Percentiles rank a stretch among this genome's conserved stretches.
Conservation (phyloP, 2,888 invertebrate species). For the Aethes cnicana region DNA sequence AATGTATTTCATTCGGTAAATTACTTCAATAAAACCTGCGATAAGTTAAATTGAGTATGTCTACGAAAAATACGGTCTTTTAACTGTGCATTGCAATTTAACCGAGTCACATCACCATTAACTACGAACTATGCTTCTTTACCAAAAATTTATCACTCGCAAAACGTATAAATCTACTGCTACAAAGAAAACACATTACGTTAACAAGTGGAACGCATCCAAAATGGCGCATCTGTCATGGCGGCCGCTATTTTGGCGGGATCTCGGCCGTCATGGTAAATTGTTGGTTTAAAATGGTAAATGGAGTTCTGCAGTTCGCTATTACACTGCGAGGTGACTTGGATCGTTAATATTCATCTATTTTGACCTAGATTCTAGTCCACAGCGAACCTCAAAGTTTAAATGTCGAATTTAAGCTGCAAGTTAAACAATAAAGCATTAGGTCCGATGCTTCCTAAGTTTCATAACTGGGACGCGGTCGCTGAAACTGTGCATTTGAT, state of each 20-base stretch:
- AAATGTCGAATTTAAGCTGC: slow-evolving; percentile 14
- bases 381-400: slow-evolving; percentile 13
- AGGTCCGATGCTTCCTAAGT: slow-evolving; percentile 5
- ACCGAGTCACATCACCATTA: background rate
- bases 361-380: slow-evolving; percentile 15
- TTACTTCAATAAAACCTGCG: too few relatives aligned
- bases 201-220: slow-evolving; percentile 38
- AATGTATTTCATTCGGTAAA: too few relatives aligned
- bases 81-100: too few relatives aligned
- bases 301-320: slow-evolving; percentile 15
- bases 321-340: background rate
- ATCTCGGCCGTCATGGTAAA: slow-evolving; percentile 44
- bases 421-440: slow-evolving; percentile 24
- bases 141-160: slow-evolving; percentile 10
- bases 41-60: too few relatives aligned
- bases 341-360: slow-evolving; percentile 14
- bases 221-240: slow-evolving; percentile 54
- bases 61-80: too few relatives aligned
- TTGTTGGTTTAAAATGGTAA: slow-evolving; percentile 37
- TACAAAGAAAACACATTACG: slow-evolving; percentile 28
- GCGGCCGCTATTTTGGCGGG: slow-evolving; percentile 42
- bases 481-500: background rate
- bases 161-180: slow-evolving; percentile 19
- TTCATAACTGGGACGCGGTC: slow-evolving; percentile 6
- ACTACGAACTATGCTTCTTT: slow-evolving; percentile 5